Base-by-base conservation (phyloP, 2,888 invertebrate genomes). In the Synergus laeviventris region DNA sequence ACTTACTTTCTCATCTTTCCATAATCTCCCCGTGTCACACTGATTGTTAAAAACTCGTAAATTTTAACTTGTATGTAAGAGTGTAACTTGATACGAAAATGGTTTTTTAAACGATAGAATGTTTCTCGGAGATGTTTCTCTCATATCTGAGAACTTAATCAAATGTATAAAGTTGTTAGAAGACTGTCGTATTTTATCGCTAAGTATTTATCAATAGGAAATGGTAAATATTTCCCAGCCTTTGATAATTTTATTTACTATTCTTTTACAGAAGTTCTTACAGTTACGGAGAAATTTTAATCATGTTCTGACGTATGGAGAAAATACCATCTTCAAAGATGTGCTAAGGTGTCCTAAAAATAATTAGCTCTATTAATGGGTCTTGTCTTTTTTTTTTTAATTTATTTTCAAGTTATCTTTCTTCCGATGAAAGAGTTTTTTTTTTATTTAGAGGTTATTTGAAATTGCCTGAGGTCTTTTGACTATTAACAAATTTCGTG, bases 1-100 rank as follows among this genome's bases (percentile, higher is more conserved):
- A 74, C 45, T 76, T 77, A 76, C 49, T 82, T 79, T 79, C 11
- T 49, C 70, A 49, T 70, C 49, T 70, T 9, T 8, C 66, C 24
- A 39, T n/a, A 49, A 45, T 62, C 59, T 76, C 39, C 64, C 79
- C 82, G 80, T 84, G 80, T 81, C 81, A 84, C 74, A 74, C 78
- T 79, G 74, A 81, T 81, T 82, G 79, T 83, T 83, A 78, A 84
- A 79, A 81, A 73, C 81, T 83, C 79, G 61, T 79, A 83, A 82
- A 82, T 81, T 84, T 82, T 86, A 84, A 83, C 83, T 84, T 82
- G 79, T 85, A 82, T 78, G 81, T 82, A 83, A 83, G 49, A 16
- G 49, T 70, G 45, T 76, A 74, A 77, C 76, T 76, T 77, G 61
- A 73, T 64, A 74, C 75, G 56, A 75, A 60, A 59, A 49, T 74